Conservation (phyloP, 2,797 vertebrate genomes). For the Ptychobarbus kaznakovi region DNA sequence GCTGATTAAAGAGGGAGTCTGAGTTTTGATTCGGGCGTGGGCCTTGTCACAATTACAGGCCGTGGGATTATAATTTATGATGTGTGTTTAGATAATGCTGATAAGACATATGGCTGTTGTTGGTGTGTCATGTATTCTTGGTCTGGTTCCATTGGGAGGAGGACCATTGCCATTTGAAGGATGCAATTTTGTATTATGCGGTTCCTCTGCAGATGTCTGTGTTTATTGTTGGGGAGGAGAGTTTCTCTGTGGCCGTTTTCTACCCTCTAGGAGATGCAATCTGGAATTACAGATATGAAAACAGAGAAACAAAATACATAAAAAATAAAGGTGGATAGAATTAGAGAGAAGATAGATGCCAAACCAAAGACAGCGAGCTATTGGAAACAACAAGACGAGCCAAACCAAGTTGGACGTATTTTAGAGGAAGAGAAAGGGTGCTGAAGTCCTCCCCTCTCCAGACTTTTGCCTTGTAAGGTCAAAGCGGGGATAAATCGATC, state of each 20-base stretch:
- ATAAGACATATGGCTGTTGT: slow-evolving; percentile 48
- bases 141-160: slow-evolving; percentile 29
- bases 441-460: slow-evolving; percentile 27
- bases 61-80: slow-evolving; percentile 37
- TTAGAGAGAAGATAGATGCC: slow-evolving; percentile 36
- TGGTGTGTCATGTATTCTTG: slow-evolving; percentile 40
- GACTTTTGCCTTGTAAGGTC: slow-evolving; percentile 41
- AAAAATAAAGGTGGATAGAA: slow-evolving; percentile 4
- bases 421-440: slow-evolving; percentile 38
- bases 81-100: slow-evolving; percentile 53
- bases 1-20: slow-evolving; percentile 57
- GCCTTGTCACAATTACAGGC: slow-evolving; percentile 56
- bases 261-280: slow-evolving; percentile 6
- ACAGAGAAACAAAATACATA: slow-evolving; percentile 13
- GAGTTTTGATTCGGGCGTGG: slow-evolving; percentile 53
- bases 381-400: slow-evolving; percentile 12
- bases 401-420: slow-evolving; percentile 8
- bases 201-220: slow-evolving; percentile 41
- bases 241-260: slow-evolving; percentile 20
- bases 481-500: slow-evolving; percentile 52
- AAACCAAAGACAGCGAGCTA: slow-evolving; percentile 19
- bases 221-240: slow-evolving; percentile 26
- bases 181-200: slow-evolving; percentile 13
- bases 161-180: slow-evolving; percentile 17
- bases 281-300: slow-evolving; percentile 21